Conservation (phyloP, 1,140 invertebrate genomes). For the Pogonus chalceus region DNA sequence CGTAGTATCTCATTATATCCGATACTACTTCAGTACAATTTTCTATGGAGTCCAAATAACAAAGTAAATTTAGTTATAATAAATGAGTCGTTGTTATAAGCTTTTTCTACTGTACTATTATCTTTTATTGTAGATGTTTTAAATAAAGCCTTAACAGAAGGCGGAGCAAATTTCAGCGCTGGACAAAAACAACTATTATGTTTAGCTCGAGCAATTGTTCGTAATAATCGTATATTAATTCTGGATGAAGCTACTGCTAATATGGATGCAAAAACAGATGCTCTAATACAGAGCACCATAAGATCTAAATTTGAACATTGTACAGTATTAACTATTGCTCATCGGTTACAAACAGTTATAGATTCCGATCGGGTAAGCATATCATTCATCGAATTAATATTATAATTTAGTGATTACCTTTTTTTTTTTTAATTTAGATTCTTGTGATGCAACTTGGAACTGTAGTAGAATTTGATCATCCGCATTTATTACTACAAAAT, state of each 20-base stretch:
- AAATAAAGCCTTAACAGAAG: constrained; percentile 45
- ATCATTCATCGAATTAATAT: constrained; percentile 1
- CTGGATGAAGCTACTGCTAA: constrained; percentile 73
- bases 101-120: constrained; percentile 24
- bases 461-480: constrained; percentile 32
- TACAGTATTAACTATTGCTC: constrained; percentile 70
- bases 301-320: constrained; percentile 46
- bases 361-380: constrained; percentile 31
- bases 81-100: constrained; percentile 28
- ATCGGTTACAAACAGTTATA: constrained; percentile 46
- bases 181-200: constrained; percentile 64
- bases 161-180: constrained; percentile 56
- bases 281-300: constrained; percentile 52
- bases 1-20: too few species aligned
- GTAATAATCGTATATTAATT: constrained; percentile 55
- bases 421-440: constrained; percentile 16
- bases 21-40: too few species aligned
- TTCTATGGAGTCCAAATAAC: too few species aligned
- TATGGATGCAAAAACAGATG: constrained; percentile 55
- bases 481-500: constrained; percentile 28
- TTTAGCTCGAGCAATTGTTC: constrained; percentile 53
- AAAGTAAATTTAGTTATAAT: constrained; percentile 30
- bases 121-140: constrained; percentile 33
- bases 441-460: constrained; percentile 33
- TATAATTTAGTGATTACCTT: background rate